Percentiles rank a stretch among this genome's conserved stretches.
phyloP scores from a whole-genome alignment of 1,140 invertebrate species.

The Drosophila leontia region DNA sequence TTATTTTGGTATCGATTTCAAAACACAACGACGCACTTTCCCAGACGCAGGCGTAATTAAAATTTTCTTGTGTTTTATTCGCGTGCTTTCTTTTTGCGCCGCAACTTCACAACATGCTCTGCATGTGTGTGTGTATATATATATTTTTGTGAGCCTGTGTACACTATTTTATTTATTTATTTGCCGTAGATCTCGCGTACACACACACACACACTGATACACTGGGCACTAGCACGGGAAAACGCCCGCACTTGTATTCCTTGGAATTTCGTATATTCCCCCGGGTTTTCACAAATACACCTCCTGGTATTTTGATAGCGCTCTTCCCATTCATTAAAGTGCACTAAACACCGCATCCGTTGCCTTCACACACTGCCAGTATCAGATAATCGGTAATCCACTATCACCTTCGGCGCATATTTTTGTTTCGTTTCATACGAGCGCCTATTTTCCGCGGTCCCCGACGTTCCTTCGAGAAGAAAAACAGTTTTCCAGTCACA shows the following conservation, averaged over 20 bases:
- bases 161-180: slow-evolving; percentile 64
- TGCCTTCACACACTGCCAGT: neutral
- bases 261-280: slow-evolving; percentile 44
- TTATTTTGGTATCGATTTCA: slow-evolving; percentile 83
- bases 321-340: slow-evolving; percentile 29
- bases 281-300: slow-evolving; percentile 8
- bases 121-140: slow-evolving; percentile 28
- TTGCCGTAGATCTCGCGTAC: slow-evolving; percentile 44
- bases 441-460: slow-evolving; percentile 5
- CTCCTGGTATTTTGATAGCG: slow-evolving; percentile 2
- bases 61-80: slow-evolving; percentile 64
- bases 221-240: slow-evolving; percentile 6
- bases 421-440: slow-evolving; percentile 1
- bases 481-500: neutral
- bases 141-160: slow-evolving; percentile 48
- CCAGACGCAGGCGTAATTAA: slow-evolving; percentile 65
- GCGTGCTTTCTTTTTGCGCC: slow-evolving; percentile 74
- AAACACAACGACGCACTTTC: slow-evolving; percentile 81
- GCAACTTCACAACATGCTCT: slow-evolving; percentile 76
- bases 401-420: neutral
- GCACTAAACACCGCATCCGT: slow-evolving; percentile 6
- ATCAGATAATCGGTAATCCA: slow-evolving; percentile 9
- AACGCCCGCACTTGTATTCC: slow-evolving; percentile 49
- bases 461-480: slow-evolving; percentile 1
- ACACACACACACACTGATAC: slow-evolving; percentile 16